Evolutionary conservation across 2,888 invertebrate species (phyloP).

Genomic region (Caenorhabditis parvicauda): DNA sequence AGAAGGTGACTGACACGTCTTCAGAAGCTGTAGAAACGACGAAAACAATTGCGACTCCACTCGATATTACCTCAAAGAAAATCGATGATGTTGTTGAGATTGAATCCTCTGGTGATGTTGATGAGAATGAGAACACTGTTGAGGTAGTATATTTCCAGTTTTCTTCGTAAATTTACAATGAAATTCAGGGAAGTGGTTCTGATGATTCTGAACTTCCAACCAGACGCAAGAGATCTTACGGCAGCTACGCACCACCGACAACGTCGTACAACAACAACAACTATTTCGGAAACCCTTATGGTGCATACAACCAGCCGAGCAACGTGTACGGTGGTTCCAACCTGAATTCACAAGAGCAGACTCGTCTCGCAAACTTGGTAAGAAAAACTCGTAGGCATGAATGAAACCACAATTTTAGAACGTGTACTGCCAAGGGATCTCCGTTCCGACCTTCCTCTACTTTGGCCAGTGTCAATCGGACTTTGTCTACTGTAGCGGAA

Average conservation of each 20-base stretch:
- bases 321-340: no score
- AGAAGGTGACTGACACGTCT: no score
- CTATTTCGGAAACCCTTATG: no score
- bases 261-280: neutral
- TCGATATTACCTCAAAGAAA: no score
- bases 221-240: conserved; percentile 9
- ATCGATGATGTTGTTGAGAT: no score
- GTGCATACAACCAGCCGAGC: no score
- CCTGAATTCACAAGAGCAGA: no score
- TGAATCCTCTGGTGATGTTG: neutral
- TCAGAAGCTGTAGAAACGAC: no score
- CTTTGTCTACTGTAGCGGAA: conserved; percentile 35
- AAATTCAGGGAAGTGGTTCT: neutral
- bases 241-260: neutral
- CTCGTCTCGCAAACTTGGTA: conserved; percentile 12
- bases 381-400: conserved; percentile 8
- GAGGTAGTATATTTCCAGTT: neutral
- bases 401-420: conserved; percentile 1
- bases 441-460: conserved; percentile 19
- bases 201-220: neutral
- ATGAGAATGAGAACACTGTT: neutral
- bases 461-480: conserved; percentile 37
- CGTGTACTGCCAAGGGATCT: conserved; percentile 7
- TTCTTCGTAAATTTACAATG: neutral
- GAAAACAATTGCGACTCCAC: no score